Conservation (phyloP, 2,888 invertebrate genomes). For the Apamea sordens region DNA sequence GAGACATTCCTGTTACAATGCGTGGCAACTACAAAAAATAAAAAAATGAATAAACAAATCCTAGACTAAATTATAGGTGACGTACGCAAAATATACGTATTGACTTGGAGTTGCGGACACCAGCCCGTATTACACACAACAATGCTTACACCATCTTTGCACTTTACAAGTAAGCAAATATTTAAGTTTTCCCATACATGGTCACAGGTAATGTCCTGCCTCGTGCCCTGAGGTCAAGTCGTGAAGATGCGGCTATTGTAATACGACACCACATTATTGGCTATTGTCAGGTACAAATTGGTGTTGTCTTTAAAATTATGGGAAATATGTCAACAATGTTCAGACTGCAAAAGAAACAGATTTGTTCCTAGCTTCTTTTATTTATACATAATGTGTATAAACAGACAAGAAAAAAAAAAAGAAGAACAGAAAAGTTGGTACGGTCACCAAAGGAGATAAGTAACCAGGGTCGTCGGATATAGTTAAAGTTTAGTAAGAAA, state of each 20-base stretch:
- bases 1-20: too few species aligned
- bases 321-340: conserved; percentile 3
- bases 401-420: too few species aligned
- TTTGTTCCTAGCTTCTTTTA: not conserved
- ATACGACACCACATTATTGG: conserved; percentile 42
- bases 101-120: too few species aligned
- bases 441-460: too few species aligned
- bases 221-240: conserved; percentile 60
- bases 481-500: too few species aligned
- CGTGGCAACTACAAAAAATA: too few species aligned
- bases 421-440: too few species aligned
- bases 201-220: conserved; percentile 32
- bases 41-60: too few species aligned
- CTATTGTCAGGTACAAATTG: conserved; percentile 55
- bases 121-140: not conserved
- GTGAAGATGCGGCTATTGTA: conserved; percentile 63
- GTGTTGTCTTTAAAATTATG: conserved; percentile 29
- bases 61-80: too few species aligned
- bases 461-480: too few species aligned
- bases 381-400: too few species aligned
- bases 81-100: too few species aligned
- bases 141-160: not conserved
- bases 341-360: not conserved
- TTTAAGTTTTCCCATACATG: conserved; percentile 39
- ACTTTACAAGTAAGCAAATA: conserved; percentile 14